A percentile compares a stretch with the other conserved stretches of the same genome.
These are phyloP conservation scores for Tiaroga cobitis DNA, from an alignment of 2,797 vertebrate species.

Conservation along the genomic window DNA sequence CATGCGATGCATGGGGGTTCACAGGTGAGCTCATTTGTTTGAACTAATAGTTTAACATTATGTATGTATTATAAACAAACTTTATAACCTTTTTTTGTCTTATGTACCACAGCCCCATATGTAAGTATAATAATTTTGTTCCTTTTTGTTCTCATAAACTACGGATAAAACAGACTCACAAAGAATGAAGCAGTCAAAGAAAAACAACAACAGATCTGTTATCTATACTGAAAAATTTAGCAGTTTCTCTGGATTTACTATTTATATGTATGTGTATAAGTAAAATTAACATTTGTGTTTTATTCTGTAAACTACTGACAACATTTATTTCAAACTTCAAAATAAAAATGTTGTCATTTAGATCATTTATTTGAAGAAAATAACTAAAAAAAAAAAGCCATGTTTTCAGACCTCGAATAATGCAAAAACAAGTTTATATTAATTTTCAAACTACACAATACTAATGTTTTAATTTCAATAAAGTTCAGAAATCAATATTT, in stretches of 20 bases:
- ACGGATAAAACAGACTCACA: neutral
- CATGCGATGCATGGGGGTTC: too few relatives aligned
- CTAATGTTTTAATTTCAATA: neutral
- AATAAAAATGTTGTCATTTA: neutral
- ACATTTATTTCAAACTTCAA: neutral
- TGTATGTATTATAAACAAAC: neutral
- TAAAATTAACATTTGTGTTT: neutral
- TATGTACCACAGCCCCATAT: neutral
- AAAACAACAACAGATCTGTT: neutral
- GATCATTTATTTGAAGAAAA: neutral
- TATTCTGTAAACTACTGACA: neutral
- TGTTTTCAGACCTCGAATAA: neutral
- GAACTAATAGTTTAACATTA: neutral
- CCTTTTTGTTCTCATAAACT: neutral
- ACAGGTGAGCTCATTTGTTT: neutral
- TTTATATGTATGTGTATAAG: neutral
- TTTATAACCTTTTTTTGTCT: neutral
- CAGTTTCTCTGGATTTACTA: neutral
- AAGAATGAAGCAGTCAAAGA: neutral
- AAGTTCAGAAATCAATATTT: neutral
- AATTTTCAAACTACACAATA: neutral
- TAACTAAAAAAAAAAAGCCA: neutral
- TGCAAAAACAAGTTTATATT: neutral
- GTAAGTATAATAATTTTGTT: neutral
- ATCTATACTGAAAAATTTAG: neutral